Conservation (phyloP, 2,888 invertebrate genomes). For the Nephrotoma guestfalica region DNA sequence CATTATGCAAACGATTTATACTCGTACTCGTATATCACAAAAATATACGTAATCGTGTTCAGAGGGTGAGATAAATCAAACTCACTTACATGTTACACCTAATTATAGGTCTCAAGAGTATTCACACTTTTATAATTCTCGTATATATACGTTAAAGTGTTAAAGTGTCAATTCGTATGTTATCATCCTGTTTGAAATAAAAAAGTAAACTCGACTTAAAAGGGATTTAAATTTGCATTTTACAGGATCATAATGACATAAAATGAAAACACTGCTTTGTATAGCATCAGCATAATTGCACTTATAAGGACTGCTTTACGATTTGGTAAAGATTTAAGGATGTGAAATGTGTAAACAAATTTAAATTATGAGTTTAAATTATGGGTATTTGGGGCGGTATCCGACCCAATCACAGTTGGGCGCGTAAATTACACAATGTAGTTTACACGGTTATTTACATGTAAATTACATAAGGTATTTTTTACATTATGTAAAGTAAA, state of each 20-base stretch:
- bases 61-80: background rate
- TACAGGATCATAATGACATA: background rate
- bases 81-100: background rate
- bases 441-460: too few species aligned
- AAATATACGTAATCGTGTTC: background rate
- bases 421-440: too few species aligned
- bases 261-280: background rate
- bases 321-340: background rate
- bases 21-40: too few species aligned
- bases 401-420: too few species aligned
- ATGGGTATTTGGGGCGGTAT: too few species aligned
- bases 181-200: background rate
- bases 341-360: background rate
- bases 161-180: background rate
- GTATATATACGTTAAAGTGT: background rate
- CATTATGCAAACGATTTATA: background rate
- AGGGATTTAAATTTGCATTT: background rate
- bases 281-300: background rate
- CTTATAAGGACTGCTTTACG: background rate
- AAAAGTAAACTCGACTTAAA: background rate
- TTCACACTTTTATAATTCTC: background rate
- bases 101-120: background rate
- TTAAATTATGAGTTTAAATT: too few species aligned
- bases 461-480: too few species aligned
- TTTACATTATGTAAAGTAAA: too few species aligned